phyloP scores from a whole-genome alignment of 1,140 invertebrate genomes.

The Bicyclus anynana region DNA sequence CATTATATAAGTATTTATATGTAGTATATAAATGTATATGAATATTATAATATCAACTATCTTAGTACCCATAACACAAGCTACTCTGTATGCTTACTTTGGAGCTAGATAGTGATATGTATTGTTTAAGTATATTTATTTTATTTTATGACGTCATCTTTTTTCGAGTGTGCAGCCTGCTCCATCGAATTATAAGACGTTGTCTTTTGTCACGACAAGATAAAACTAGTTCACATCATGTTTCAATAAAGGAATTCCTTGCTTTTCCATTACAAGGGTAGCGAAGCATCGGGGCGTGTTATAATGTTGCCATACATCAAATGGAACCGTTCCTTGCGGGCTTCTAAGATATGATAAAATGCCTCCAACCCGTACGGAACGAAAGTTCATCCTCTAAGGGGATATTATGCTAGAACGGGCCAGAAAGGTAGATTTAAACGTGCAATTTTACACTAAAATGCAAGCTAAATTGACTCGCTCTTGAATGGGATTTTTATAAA shows the following conservation, averaged over 20 bases:
- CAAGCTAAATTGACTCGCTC: conserved; percentile 8
- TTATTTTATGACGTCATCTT: too few relatives aligned
- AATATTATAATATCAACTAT: too few relatives aligned
- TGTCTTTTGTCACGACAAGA: too few relatives aligned
- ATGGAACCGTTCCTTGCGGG: conserved; percentile 12
- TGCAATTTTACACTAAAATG: conserved; percentile 7
- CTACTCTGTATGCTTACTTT: too few relatives aligned
- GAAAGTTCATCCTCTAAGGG: conserved; percentile 6
- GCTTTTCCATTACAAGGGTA: not conserved
- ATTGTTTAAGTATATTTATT: too few relatives aligned
- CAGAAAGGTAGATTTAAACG: not conserved
- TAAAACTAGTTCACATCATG: not conserved
- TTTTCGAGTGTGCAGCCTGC: too few relatives aligned
- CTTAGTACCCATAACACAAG: too few relatives aligned
- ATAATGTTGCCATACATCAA: conserved; percentile 20
- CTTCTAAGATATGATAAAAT: conserved; percentile 23
- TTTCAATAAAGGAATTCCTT: not conserved
- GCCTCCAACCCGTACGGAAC: conserved; percentile 6
- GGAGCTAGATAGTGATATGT: too few relatives aligned
- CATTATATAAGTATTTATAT: too few relatives aligned
- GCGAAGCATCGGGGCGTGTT: conserved; percentile 7
- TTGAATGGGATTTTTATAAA: not conserved
- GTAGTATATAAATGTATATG: too few relatives aligned
- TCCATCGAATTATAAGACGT: too few relatives aligned
- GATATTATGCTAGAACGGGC: conserved; percentile 1